Evolutionary conservation across 2,113 vertebrate species (phyloP).

Genomic region (Tympanuchus pallidicinctus): DNA sequence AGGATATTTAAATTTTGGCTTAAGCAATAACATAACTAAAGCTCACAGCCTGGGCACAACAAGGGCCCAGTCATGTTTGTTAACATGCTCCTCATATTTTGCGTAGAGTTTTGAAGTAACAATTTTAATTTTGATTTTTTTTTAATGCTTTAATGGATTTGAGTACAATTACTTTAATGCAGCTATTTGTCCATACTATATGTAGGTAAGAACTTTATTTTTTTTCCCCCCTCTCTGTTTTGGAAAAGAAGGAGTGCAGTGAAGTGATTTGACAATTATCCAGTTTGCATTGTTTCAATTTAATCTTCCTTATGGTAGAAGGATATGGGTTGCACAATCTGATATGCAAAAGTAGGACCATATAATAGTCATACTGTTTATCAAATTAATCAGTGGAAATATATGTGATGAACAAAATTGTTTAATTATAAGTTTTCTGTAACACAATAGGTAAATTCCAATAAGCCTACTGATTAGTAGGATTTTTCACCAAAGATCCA

Average conservation of each 20-base stretch:
- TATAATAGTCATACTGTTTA: background rate
- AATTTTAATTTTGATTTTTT: background rate
- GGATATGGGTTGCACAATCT: background rate
- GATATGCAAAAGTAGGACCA: background rate
- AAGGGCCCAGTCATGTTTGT: background rate
- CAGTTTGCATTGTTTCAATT: background rate
- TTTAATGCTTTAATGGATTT: background rate
- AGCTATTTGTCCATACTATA: background rate
- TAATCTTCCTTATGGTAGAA: background rate
- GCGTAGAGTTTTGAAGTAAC: background rate
- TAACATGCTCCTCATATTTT: background rate
- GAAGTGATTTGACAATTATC: background rate
- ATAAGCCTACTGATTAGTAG: background rate
- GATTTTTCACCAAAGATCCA: background rate
- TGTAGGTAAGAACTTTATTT: background rate
- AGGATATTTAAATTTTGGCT: background rate
- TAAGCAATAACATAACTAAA: background rate
- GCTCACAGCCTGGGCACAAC: background rate
- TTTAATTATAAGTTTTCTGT: background rate
- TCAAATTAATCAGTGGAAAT: background rate
- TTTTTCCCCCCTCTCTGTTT: background rate
- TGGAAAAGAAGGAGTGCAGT: background rate
- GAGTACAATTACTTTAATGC: background rate
- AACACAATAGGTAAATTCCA: background rate
- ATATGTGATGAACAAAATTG: background rate